Evolutionary conservation across 2,888 invertebrate genomes (phyloP), one percentile per base, ranked within the genome.

Genomic region (Alloplasta piceator): DNA sequence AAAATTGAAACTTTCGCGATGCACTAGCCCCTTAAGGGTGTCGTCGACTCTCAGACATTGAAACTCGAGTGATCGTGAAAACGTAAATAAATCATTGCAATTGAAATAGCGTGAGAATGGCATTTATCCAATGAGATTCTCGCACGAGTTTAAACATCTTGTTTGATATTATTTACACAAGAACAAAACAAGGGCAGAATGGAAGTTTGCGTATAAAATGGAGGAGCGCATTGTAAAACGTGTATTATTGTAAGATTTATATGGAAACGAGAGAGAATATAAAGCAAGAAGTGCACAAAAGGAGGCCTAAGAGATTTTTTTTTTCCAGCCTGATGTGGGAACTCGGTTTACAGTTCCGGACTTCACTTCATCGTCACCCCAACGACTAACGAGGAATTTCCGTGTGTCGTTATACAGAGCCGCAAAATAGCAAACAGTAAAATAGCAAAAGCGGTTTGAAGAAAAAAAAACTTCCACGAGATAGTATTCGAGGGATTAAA

Each of bases 341-440:
- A 80, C 72, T 72, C 76, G 76, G 61, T 67, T 76, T 64, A 38
- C 41, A 80, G 46, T 76, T 80, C 80, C 76, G 76, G 72, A 48
- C 72, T 67, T 64, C 63, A 63, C 36, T 63, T 38, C 75, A 52
- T 60, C 43, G 16, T 9, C 36, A 26, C 14, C 38, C 38, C 39
- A 52, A 63, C 36, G 52, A 67, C 50, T 39, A 63, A 72, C 46
- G 55, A 75, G 12, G 60, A 72, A 52, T 78, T 78, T 72, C 60
- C 12, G 46, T 12, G 36, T 4, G n/a, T 26, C 26, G 3, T 26
- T 26, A 26, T 26, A 26, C 26, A 26, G 26, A 26, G 26, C 26
- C 26, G 3, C 3, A 2, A 26, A 26, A 26, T 1, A 26, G 12
- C 39, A 4, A n/a, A 4, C 6, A 66, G 12, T 46, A 36, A 50